Evolutionary conservation across 2,113 vertebrate species (phyloP).

Genomic region (Coryphaenoides rupestris): DNA sequence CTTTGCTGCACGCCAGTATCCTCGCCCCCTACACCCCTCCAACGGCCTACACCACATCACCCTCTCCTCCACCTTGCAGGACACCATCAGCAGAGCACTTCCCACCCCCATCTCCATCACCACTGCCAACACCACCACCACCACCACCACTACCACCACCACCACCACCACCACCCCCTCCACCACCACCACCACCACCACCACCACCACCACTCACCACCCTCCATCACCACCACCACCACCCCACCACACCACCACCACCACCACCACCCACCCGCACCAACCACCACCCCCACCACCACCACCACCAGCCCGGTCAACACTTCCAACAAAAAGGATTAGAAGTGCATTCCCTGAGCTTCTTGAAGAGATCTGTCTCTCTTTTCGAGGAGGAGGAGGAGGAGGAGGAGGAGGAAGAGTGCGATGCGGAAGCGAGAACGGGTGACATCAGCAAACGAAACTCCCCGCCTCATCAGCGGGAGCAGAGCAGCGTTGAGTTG

Average conservation of each 20-base stretch:
- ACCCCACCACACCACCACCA: not conserved
- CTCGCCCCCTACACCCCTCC: slow-evolving; percentile 14
- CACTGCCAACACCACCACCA: slow-evolving; percentile 45
- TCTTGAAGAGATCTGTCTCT: slow-evolving; percentile 43
- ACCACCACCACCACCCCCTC: not conserved
- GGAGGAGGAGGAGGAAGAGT: slow-evolving; percentile 21
- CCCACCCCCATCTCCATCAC: not conserved
- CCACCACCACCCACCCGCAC: too few relatives aligned
- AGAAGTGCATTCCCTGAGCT: slow-evolving; percentile 49
- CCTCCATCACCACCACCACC: not conserved
- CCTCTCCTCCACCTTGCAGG: too few relatives aligned
- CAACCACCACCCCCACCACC: too few relatives aligned
- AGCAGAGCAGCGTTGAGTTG: slow-evolving; percentile 40
- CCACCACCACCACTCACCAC: not conserved
- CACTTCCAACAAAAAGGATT: slow-evolving; percentile 64
- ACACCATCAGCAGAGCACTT: too few relatives aligned
- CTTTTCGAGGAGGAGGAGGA: slow-evolving; percentile 62
- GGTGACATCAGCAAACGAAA: slow-evolving; percentile 56
- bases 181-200: slow-evolving; percentile 43
- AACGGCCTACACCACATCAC: too few relatives aligned
- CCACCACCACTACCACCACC: not conserved
- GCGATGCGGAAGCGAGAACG: slow-evolving; percentile 41
- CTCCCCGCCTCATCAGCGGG: slow-evolving; percentile 38
- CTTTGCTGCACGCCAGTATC: slow-evolving; percentile 22
- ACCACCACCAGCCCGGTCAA: slow-evolving; percentile 15